Conservation (phyloP, 2,113 vertebrate species). For the Lycaon pictus region DNA sequence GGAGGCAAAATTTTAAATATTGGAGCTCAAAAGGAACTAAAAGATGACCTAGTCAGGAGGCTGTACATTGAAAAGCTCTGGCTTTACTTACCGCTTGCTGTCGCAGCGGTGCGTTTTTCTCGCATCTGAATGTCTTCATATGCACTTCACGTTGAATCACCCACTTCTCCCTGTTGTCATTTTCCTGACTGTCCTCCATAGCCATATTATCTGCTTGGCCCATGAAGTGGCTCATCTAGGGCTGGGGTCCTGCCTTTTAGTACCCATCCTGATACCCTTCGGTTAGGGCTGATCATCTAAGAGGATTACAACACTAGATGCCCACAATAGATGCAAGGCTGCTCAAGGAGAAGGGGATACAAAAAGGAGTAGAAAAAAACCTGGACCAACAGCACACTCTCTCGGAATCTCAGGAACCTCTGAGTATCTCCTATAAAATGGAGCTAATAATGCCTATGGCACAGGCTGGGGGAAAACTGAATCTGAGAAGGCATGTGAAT, state of each 20-base stretch:
- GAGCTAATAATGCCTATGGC: not conserved
- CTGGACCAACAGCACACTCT: not conserved
- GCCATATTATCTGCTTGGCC: not conserved
- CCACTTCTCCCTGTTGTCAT: not conserved
- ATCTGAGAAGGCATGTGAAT: not conserved
- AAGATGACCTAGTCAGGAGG: not conserved
- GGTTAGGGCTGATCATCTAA: not conserved
- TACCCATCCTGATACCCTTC: not conserved
- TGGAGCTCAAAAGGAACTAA: not conserved
- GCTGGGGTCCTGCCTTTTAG: not conserved
- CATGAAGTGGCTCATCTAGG: not conserved
- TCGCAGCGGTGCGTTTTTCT: not conserved
- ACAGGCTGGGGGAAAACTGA: not conserved
- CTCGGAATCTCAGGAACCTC: not conserved
- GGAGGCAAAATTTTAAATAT: not conserved
- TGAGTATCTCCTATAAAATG: not conserved
- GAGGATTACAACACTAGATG: not conserved
- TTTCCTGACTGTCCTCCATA: not conserved
- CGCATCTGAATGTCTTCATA: not conserved
- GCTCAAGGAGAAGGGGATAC: not conserved
- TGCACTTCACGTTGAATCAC: not conserved
- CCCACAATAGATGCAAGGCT: not conserved
- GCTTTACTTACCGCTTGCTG: not conserved
- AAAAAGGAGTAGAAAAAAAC: constrained; percentile 2
- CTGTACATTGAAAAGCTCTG: not conserved